These are phyloP conservation scores for Brachypalpus laphriformis DNA, from an alignment of 2,888 invertebrate species.

Conservation along the genomic window DNA sequence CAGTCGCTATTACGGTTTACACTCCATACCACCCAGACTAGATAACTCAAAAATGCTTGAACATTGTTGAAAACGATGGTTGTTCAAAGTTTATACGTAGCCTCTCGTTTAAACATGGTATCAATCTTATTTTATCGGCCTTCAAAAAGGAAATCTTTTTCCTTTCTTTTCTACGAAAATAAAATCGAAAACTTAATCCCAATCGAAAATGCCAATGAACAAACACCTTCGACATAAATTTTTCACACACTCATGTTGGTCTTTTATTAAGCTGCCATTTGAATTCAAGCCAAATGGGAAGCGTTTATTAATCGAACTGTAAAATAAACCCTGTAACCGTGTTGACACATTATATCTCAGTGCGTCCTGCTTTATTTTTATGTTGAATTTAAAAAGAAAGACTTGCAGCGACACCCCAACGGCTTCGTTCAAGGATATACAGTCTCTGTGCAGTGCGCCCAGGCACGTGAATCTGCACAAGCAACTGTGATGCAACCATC, in stretches of 20 bases:
- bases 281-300: conserved; percentile 4
- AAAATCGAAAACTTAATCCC: not conserved
- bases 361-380: conserved; percentile 31
- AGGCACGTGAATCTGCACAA: conserved; percentile 79
- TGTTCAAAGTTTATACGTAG: too few species aligned
- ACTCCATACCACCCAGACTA: too few species aligned
- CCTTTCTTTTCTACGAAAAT: not conserved
- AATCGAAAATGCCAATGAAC: not conserved
- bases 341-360: conserved; percentile 8
- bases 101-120: too few species aligned
- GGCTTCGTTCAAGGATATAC: conserved; percentile 77
- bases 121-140: too few species aligned
- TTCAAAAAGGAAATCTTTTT: not conserved
- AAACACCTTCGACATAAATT: not conserved
- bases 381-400: conserved; percentile 65
- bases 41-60: too few species aligned
- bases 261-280: conserved; percentile 24
- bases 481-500: conserved; percentile 77
- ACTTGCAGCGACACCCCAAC: conserved; percentile 75
- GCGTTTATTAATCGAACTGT: conserved; percentile 26
- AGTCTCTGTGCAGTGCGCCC: conserved; percentile 78
- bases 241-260: not conserved
- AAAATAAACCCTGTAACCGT: conserved; percentile 13
- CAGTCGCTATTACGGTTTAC: too few species aligned
- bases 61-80: too few species aligned